Conservation (phyloP, 1,140 invertebrate species). For the Heterodera schachtii region DNA sequence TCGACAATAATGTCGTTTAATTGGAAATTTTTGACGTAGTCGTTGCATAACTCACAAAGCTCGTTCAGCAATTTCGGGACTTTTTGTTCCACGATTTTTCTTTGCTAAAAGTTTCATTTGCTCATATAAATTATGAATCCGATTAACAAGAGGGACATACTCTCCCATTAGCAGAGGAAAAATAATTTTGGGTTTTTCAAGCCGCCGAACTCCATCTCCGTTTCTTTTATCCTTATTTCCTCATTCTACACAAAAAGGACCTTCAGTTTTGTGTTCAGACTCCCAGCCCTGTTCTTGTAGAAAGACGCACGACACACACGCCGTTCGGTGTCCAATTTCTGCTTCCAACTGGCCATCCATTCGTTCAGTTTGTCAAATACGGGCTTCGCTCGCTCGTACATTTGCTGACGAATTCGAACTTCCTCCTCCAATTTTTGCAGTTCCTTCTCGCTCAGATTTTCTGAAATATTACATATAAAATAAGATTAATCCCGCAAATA, state of each 20-base stretch:
- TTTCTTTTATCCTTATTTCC: too few species aligned
- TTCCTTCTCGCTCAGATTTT: background rate
- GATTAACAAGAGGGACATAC: too few species aligned
- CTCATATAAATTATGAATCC: background rate
- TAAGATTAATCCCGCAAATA: too few species aligned
- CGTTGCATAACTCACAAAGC: background rate
- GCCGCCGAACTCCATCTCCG: too few species aligned
- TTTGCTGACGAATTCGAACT: background rate
- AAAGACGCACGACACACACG: conserved; percentile 34
- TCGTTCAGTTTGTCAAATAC: conserved; percentile 31
- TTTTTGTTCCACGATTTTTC: conserved; percentile 21
- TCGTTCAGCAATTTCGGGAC: conserved; percentile 28
- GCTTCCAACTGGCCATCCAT: conserved; percentile 32
- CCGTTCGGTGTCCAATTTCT: conserved; percentile 28
- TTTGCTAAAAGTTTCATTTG: conserved; percentile 21
- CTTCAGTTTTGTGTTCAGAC: conserved; percentile 20
- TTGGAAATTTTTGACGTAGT: background rate
- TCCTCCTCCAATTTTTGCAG: conserved; percentile 28
- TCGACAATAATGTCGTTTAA: conserved; percentile 28
- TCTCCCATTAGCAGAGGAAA: too few species aligned
- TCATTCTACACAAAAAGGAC: background rate
- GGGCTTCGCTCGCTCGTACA: conserved; percentile 18
- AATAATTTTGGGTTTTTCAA: too few species aligned
- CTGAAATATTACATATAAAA: background rate
- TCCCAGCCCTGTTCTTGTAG: conserved; percentile 32